Evolutionary conservation across 2,113 vertebrate species (phyloP).

Genomic region (Ornithorhynchus anatinus): DNA sequence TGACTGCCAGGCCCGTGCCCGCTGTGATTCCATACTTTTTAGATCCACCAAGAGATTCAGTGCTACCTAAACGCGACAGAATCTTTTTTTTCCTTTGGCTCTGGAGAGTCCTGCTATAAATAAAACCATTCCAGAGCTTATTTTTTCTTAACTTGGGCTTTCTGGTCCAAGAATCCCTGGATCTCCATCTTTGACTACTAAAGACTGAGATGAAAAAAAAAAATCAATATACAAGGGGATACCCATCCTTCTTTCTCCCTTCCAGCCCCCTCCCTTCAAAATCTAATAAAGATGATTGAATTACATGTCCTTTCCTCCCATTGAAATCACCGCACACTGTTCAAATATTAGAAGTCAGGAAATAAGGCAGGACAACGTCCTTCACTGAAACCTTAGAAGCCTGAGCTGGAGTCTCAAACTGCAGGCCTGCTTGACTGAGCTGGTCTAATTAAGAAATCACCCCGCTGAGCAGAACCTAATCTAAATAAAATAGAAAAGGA

Average conservation of each 20-base stretch:
- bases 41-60: no score
- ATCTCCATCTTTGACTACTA: slow-evolving; percentile 24
- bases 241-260: slow-evolving; percentile 31
- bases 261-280: slow-evolving; percentile 57
- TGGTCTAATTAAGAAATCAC: slow-evolving; percentile 82
- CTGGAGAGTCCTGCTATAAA: neutral
- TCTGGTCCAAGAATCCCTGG: neutral
- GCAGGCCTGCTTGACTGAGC: slow-evolving; percentile 74
- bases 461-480: slow-evolving; percentile 80
- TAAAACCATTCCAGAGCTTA: neutral
- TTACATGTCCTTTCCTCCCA: slow-evolving; percentile 78
- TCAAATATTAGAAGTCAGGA: slow-evolving; percentile 85
- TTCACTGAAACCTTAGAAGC: slow-evolving; percentile 87
- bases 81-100: neutral
- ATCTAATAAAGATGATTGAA: slow-evolving; percentile 84
- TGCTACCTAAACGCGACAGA: no score
- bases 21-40: no score
- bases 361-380: slow-evolving; percentile 88
- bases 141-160: neutral
- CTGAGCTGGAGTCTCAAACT: slow-evolving; percentile 75
- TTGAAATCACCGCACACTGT: slow-evolving; percentile 70
- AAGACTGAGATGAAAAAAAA: slow-evolving; percentile 41
- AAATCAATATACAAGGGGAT: slow-evolving; percentile 47
- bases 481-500: slow-evolving; percentile 76
- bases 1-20: no score